Evolutionary conservation across 37 sponge, comb jelly and placozoan species (phyloP), one percentile per base, ranked within the genome.

Genomic region (Hormiphora californensis): DNA sequence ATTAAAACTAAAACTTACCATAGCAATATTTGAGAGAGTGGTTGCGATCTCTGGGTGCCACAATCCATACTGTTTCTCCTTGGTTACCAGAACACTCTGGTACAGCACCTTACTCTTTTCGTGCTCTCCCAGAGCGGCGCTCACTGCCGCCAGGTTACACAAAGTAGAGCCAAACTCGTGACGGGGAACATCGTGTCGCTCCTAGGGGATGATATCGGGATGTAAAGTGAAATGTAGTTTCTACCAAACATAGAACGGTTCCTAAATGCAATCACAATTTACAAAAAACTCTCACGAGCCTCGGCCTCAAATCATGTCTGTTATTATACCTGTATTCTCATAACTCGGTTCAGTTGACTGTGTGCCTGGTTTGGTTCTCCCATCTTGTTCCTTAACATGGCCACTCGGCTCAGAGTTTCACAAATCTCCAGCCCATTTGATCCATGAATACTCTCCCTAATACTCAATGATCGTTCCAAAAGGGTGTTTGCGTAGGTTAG

Each of bases 331-430:
- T 73, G 81, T 43, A 73, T 73, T 30, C 81, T 73, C 81, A 73
- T 73, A 46, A 73, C 81, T 3, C 81, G 32, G 4, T 73, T 43
- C 2, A 73, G 81, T 46, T 73, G 81, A 46, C 81, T 73, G 46
- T 43, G 46, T 36, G 81, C 81, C 44, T 73, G 81, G 8, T 17
- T 73, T 37, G 81, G 81, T 40, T 73, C 81, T 40, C 81, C 81
- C 81, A 73, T 73, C 46, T 73, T 73, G 81, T 73, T 73, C 46
- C 81, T 73, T 28, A 73, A 40, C 81, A 73, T 73, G 12, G 81
- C 81, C 43, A 73, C 46, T 40, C 81, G 40, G 46, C 81, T 73
- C 46, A 73, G 81, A 21, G 81, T 73, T 43, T 73, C 81, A 19
- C 81, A 73, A 46, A 73, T 73, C 32, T 73, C 81, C 46, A 73